Conservation (phyloP, 1,140 invertebrate species). For the Macrostomum lignano region DNA sequence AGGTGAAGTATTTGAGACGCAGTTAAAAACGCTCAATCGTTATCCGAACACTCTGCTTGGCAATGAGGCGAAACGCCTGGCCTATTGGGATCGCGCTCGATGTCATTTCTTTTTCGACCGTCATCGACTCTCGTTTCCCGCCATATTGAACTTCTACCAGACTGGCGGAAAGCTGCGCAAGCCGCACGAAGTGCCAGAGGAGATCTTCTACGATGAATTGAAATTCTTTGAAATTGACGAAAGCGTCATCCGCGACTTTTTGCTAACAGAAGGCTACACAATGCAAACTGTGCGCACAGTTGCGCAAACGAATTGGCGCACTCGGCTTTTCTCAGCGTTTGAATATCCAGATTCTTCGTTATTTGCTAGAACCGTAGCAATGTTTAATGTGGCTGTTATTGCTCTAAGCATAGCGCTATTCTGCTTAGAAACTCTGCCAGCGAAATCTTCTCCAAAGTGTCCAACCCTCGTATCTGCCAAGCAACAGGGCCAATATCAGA, state of each 20-base stretch:
- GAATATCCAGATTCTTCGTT: slow-evolving; percentile 92
- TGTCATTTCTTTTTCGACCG: slow-evolving; percentile 27
- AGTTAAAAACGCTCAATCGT: too few species aligned
- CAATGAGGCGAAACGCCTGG: slow-evolving; percentile 25
- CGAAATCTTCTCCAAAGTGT: too few species aligned
- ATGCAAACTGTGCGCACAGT: slow-evolving; percentile 12
- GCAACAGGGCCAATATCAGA: too few species aligned
- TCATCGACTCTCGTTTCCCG: slow-evolving; percentile 25
- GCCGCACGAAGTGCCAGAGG: slow-evolving; percentile 21
- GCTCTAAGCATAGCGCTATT: slow-evolving; percentile 22
- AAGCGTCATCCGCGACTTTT: slow-evolving; percentile 18
- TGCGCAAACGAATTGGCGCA: slow-evolving; percentile 51
- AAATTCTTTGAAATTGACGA: slow-evolving; percentile 25
- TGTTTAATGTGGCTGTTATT: slow-evolving; percentile 47
- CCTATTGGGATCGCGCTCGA: slow-evolving; percentile 19
- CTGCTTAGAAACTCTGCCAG: slow-evolving; percentile 29
- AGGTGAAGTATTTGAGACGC: too few species aligned
- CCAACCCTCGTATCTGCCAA: too few species aligned
- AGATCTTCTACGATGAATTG: slow-evolving; percentile 22
- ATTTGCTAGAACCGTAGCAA: slow-evolving; percentile 71
- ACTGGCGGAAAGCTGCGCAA: slow-evolving; percentile 18
- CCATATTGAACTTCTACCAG: slow-evolving; percentile 24
- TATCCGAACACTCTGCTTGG: slow-evolving; percentile 82
- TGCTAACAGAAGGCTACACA: slow-evolving; percentile 22
- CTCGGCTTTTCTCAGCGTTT: slow-evolving; percentile 78